A percentile compares a stretch with the other conserved stretches of the same genome.
These are phyloP conservation scores for Nicator chloris DNA, from an alignment of 2,113 vertebrate genomes.

Conservation along the genomic window DNA sequence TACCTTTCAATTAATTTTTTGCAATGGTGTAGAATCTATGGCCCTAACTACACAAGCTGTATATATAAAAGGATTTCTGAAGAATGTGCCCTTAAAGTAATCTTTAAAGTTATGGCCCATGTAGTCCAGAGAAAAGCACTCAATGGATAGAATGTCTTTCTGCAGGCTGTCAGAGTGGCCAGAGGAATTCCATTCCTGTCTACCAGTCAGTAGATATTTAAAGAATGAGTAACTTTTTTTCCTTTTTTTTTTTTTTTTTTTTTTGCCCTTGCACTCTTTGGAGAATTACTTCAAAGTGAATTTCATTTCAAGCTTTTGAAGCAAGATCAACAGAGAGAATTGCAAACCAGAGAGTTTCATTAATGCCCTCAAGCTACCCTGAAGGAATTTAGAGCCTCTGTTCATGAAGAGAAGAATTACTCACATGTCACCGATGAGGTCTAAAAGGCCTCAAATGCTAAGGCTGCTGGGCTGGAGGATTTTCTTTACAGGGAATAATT, in stretches of 20 bases:
- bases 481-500: background rate
- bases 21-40: background rate
- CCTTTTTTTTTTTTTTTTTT: background rate
- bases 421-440: background rate
- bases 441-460: background rate
- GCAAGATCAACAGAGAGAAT: constrained; percentile 82
- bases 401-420: constrained; percentile 25
- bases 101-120: background rate
- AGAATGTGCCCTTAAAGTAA: background rate
- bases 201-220: background rate
- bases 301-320: constrained; percentile 74
- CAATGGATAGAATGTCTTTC: background rate
- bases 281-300: constrained; percentile 67
- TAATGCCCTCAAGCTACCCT: constrained; percentile 80
- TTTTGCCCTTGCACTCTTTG: background rate
- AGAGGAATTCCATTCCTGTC: background rate
- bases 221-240: background rate
- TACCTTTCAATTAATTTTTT: background rate
- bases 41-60: background rate
- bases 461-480: background rate
- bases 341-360: constrained; percentile 88
- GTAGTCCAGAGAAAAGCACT: background rate
- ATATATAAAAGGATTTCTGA: background rate
- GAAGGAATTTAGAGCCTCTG: constrained; percentile 57
- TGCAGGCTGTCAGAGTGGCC: background rate